phyloP scores from a whole-genome alignment of 2,888 invertebrate genomes.

The Hirudinaria manillensis region DNA sequence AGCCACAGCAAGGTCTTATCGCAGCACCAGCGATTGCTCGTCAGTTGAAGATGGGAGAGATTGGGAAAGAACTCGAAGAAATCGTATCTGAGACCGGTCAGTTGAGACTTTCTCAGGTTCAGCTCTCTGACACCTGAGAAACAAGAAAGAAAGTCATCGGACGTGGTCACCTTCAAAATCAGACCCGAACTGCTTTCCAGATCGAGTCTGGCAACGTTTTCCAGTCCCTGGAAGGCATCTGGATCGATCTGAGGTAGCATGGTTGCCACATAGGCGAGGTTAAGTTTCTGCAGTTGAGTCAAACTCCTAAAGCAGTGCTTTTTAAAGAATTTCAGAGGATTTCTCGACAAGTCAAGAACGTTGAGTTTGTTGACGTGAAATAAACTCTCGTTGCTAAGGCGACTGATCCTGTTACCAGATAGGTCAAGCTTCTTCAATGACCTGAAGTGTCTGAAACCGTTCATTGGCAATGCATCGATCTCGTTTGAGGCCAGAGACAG shows the following conservation, averaged over 20 bases:
- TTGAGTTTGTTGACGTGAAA: slow-evolving; percentile 21
- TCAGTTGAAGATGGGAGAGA: slow-evolving; percentile 35
- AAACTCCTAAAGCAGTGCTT: slow-evolving; percentile 32
- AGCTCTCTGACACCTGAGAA: slow-evolving; percentile 34
- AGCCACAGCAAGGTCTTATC: slow-evolving; percentile 38
- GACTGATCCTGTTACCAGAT: slow-evolving; percentile 34
- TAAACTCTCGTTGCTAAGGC: slow-evolving; percentile 29
- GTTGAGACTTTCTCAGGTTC: slow-evolving; percentile 36
- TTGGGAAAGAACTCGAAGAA: slow-evolving; percentile 36
- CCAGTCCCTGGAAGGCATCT: slow-evolving; percentile 37
- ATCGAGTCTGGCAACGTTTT: slow-evolving; percentile 34
- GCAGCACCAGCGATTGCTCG: slow-evolving; percentile 39
- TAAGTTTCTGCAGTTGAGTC: slow-evolving; percentile 30
- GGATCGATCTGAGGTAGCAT: slow-evolving; percentile 28
- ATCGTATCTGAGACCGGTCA: slow-evolving; percentile 31
- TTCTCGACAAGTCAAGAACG: slow-evolving; percentile 35
- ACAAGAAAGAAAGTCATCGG: slow-evolving; percentile 27
- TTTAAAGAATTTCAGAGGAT: slow-evolving; percentile 32
- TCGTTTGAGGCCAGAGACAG: slow-evolving; percentile 39
- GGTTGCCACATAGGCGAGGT: slow-evolving; percentile 33
- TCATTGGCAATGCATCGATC: slow-evolving; percentile 31
- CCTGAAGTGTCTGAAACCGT: slow-evolving; percentile 32
- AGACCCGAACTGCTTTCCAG: slow-evolving; percentile 39
- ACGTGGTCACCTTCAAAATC: slow-evolving; percentile 29
- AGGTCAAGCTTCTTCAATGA: slow-evolving; percentile 34